Evolutionary conservation across 2,888 invertebrate genomes (phyloP).

Genomic region (Hypsopygia costalis): DNA sequence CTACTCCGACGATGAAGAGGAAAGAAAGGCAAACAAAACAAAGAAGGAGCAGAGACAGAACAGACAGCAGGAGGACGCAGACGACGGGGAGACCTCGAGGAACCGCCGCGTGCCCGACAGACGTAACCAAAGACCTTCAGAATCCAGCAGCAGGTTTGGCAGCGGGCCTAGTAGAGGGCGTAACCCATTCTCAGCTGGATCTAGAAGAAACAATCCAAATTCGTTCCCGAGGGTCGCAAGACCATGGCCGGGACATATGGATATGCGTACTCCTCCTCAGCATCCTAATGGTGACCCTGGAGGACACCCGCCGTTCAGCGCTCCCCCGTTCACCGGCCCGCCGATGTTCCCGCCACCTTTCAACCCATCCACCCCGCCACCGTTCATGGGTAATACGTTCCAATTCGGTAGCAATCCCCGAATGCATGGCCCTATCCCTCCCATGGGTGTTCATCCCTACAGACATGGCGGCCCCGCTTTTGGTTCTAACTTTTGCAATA

Average conservation of each 20-base stretch:
- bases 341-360: slow-evolving; percentile 43
- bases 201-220: slow-evolving; percentile 41
- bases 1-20: slow-evolving; percentile 95
- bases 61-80: slow-evolving; percentile 36
- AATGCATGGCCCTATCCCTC: slow-evolving; percentile 27
- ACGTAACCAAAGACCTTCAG: slow-evolving; percentile 64
- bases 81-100: slow-evolving; percentile 50
- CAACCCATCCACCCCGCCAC: slow-evolving; percentile 28
- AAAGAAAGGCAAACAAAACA: slow-evolving; percentile 75
- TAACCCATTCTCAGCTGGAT: slow-evolving; percentile 49
- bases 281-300: slow-evolving; percentile 25
- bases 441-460: slow-evolving; percentile 35
- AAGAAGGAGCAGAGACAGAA: slow-evolving; percentile 48
- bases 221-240: slow-evolving; percentile 36
- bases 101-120: slow-evolving; percentile 38
- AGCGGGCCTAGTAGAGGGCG: slow-evolving; percentile 56
- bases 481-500: slow-evolving; percentile 42
- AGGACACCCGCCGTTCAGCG: slow-evolving; percentile 17
- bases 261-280: slow-evolving; percentile 42
- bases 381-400: slow-evolving; percentile 35
- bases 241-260: slow-evolving; percentile 37
- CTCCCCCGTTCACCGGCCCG: slow-evolving; percentile 37
- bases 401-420: slow-evolving; percentile 46
- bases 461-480: slow-evolving; percentile 43
- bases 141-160: slow-evolving; percentile 65